Evolutionary conservation across 2,113 vertebrate species (phyloP).

Genomic region (Phyllostomus discolor): DNA sequence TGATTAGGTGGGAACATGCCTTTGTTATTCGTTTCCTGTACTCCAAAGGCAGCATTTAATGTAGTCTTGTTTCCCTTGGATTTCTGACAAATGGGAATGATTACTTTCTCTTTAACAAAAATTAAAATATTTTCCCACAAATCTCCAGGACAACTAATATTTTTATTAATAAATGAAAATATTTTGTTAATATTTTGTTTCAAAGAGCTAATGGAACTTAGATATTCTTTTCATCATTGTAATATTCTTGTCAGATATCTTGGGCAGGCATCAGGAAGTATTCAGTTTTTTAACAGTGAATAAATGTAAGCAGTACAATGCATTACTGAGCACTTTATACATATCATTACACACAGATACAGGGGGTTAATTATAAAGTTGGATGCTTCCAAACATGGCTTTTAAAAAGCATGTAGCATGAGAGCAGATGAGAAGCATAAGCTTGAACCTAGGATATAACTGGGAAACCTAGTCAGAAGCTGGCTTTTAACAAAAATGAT

Average conservation of each 20-base stretch:
- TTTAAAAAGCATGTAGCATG: neutral
- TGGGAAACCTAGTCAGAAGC: neutral
- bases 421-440: neutral
- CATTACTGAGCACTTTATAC: neutral
- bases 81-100: slow-evolving; percentile 52
- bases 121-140: neutral
- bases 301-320: neutral
- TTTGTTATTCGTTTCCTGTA: slow-evolving; percentile 65
- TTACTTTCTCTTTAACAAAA: neutral
- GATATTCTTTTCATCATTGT: neutral
- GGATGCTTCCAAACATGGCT: neutral
- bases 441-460: neutral
- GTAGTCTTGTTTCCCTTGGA: neutral
- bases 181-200: neutral
- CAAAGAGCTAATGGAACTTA: neutral
- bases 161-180: slow-evolving; percentile 15
- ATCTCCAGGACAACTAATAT: neutral
- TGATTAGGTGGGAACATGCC: slow-evolving; percentile 37
- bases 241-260: neutral
- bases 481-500: neutral
- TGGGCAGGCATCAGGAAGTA: neutral
- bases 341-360: neutral
- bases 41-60: slow-evolving; percentile 5
- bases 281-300: neutral
- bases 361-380: neutral